These are phyloP conservation scores for Sebastes baramenuke DNA, from an alignment of 2,797 vertebrate genomes.

Conservation along the genomic window DNA sequence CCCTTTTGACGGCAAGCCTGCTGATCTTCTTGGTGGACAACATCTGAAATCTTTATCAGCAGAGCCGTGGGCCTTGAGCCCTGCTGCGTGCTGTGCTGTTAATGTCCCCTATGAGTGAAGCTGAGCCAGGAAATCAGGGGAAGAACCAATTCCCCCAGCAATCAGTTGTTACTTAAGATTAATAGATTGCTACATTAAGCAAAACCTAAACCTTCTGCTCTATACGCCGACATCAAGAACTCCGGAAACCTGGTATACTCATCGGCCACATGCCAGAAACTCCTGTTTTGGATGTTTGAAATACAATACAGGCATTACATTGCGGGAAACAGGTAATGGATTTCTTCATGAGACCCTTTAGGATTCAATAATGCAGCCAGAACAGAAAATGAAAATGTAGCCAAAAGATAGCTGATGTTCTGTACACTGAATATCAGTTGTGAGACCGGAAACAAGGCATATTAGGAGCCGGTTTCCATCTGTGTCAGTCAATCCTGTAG, in stretches of 20 bases:
- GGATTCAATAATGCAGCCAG: slow-evolving; percentile 6
- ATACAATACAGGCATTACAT: slow-evolving; percentile 44
- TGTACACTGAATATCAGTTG: neutral
- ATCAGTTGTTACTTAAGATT: slow-evolving; percentile 75
- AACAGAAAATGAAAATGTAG: slow-evolving; percentile 34
- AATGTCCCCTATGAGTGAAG: slow-evolving; percentile 62
- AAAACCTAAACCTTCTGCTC: slow-evolving; percentile 56
- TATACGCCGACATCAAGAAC: slow-evolving; percentile 54
- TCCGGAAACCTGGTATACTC: slow-evolving; percentile 78
- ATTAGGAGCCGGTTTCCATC: slow-evolving; percentile 53
- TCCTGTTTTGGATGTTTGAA: slow-evolving; percentile 63
- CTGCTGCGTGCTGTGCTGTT: slow-evolving; percentile 44
- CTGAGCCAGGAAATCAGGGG: slow-evolving; percentile 67
- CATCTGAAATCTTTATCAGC: slow-evolving; percentile 85
- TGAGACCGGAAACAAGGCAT: slow-evolving; percentile 43
- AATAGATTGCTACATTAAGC: slow-evolving; percentile 75
- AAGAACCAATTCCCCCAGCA: slow-evolving; percentile 61
- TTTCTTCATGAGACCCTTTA: slow-evolving; percentile 13
- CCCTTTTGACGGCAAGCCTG: slow-evolving; percentile 55
- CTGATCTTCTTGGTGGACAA: slow-evolving; percentile 56
- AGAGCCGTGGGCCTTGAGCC: slow-evolving; percentile 39
- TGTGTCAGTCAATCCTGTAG: slow-evolving; percentile 51
- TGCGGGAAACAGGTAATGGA: slow-evolving; percentile 28
- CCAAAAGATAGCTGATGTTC: slow-evolving; percentile 21
- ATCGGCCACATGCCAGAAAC: slow-evolving; percentile 69